phyloP scores from a whole-genome alignment of 2,113 vertebrate species.

The Hyperopisus bebe region DNA sequence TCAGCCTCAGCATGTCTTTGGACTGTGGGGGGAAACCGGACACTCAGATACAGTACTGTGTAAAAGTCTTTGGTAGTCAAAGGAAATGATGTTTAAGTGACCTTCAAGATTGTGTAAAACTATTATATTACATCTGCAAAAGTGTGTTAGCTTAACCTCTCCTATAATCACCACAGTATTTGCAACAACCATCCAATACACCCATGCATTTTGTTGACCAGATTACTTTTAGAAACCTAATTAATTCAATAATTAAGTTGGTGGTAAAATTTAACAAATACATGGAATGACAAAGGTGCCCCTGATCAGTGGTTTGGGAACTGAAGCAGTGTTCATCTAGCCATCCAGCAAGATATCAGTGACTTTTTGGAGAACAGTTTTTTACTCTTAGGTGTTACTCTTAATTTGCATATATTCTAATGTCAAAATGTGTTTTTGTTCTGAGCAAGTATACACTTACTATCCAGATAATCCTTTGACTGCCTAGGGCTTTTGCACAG shows the following conservation, averaged over 20 bases:
- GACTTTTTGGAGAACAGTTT: not conserved
- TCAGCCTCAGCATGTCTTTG: too few species aligned
- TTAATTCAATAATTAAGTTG: not conserved
- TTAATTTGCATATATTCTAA: not conserved
- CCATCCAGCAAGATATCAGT: not conserved
- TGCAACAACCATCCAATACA: not conserved
- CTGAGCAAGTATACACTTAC: not conserved
- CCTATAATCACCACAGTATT: not conserved
- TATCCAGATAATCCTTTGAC: not conserved
- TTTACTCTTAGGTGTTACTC: not conserved
- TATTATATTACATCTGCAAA: not conserved
- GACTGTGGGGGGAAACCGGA: too few species aligned
- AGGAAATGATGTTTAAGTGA: not conserved
- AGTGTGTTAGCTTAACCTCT: not conserved
- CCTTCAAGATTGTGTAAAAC: not conserved
- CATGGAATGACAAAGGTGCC: too few species aligned
- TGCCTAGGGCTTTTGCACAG: not conserved
- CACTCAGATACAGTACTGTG: not conserved
- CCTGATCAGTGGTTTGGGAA: not conserved
- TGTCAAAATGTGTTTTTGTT: not conserved
- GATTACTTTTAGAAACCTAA: not conserved
- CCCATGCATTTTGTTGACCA: not conserved
- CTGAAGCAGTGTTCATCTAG: not conserved
- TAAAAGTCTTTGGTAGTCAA: not conserved
- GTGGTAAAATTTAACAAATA: not conserved